Conservation (phyloP, 2,113 vertebrate species). For the Grus americana region DNA sequence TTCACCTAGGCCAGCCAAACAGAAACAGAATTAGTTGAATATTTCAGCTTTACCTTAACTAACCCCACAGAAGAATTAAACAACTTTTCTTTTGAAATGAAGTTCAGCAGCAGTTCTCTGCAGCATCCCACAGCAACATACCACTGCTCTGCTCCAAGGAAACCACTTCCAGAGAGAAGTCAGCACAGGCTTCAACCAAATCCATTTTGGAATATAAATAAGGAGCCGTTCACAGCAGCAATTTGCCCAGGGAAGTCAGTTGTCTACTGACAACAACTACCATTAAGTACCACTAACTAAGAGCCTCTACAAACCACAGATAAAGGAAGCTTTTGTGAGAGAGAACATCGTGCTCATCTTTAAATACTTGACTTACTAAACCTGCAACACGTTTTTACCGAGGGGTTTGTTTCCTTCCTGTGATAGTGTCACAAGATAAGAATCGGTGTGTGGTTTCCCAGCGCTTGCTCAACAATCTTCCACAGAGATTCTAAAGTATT, state of each 20-base stretch:
- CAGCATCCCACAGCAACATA: background rate
- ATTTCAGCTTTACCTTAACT: background rate
- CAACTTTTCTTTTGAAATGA: background rate
- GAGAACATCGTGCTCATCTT: background rate
- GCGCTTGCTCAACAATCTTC: background rate
- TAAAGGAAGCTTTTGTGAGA: background rate
- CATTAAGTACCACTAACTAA: background rate
- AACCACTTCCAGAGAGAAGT: background rate
- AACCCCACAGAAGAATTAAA: background rate
- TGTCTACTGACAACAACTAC: background rate
- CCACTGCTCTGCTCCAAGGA: background rate
- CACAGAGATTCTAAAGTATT: background rate
- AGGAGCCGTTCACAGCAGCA: background rate
- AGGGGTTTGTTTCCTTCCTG: constrained; percentile 34
- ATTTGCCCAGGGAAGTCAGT: background rate
- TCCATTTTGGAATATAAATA: constrained; percentile 8
- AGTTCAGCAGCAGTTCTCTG: background rate
- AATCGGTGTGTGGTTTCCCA: background rate
- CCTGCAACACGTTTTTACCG: background rate
- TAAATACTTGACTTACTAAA: background rate
- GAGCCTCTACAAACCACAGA: background rate
- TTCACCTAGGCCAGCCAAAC: background rate
- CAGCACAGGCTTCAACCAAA: background rate
- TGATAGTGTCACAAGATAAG: background rate
- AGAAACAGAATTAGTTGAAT: background rate